phyloP scores from a whole-genome alignment of 2,797 vertebrate genomes.

The Brachymystax lenok region DNA sequence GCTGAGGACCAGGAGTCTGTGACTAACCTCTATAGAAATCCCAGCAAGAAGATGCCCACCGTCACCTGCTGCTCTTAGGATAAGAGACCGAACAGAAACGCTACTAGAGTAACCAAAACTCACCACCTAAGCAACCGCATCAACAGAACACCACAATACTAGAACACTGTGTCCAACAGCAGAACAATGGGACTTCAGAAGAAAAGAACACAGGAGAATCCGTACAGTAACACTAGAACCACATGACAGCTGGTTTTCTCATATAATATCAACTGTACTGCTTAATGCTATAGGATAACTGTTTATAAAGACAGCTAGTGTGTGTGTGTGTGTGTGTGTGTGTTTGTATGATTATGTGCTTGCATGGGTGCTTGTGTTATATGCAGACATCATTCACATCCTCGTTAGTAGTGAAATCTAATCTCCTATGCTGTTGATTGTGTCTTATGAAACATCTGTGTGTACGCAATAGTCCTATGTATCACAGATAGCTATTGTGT shows the following conservation, averaged over 20 bases:
- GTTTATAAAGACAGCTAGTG: not conserved
- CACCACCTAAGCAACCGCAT: not conserved
- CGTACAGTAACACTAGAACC: not conserved
- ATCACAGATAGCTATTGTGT: too few species aligned
- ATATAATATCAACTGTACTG: not conserved
- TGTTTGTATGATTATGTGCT: too few species aligned
- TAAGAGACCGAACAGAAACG: conserved; percentile 25
- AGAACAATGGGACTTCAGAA: not conserved
- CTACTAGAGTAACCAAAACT: not conserved
- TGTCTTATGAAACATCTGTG: too few species aligned
- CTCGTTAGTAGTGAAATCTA: too few species aligned
- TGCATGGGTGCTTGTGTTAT: too few species aligned
- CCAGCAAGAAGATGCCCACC: conserved; percentile 76
- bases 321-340: too few species aligned
- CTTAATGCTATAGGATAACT: not conserved
- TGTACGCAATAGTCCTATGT: too few species aligned
- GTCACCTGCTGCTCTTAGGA: conserved; percentile 84
- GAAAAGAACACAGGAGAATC: too few species aligned
- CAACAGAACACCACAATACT: not conserved
- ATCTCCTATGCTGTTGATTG: too few species aligned
- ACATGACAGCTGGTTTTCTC: not conserved
- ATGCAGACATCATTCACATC: too few species aligned
- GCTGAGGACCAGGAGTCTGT: conserved; percentile 77
- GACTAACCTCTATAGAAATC: conserved; percentile 73
- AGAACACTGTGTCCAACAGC: not conserved